Conservation (phyloP, 2,113 vertebrate species). For the Pterophyllum scalare region DNA sequence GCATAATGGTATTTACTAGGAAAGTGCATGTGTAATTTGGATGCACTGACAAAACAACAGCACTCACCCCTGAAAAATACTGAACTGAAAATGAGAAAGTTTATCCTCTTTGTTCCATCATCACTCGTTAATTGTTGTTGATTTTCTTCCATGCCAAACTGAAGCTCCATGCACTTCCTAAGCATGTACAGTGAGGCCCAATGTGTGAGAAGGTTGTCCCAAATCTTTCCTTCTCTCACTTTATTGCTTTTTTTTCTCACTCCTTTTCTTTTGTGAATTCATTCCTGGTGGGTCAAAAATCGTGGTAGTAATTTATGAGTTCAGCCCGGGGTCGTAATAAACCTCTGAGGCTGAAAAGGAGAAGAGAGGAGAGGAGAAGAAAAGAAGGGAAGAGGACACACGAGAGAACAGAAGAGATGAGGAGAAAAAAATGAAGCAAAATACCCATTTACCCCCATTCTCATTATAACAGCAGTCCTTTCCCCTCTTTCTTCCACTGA, state of each 20-base stretch:
- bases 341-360: conserved; percentile 21
- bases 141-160: background rate
- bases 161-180: background rate
- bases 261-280: conserved; percentile 26
- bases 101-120: background rate
- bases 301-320: conserved; percentile 35
- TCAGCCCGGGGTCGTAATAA: conserved; percentile 49
- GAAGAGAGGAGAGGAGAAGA: background rate
- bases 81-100: background rate
- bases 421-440: background rate
- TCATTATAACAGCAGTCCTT: conserved; percentile 16
- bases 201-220: background rate
- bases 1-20: background rate
- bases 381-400: background rate
- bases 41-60: conserved; percentile 14
- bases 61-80: background rate
- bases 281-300: conserved; percentile 39
- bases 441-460: conserved; percentile 35
- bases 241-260: background rate
- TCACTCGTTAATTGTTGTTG: conserved; percentile 9
- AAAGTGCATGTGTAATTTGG: background rate
- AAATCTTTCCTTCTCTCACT: background rate
- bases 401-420: background rate
- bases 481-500: conserved; percentile 7
- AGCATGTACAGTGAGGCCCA: background rate